Evolutionary conservation across 2,113 vertebrate genomes (phyloP), one percentile per base, ranked within the genome.

Genomic region (Redunca redunca): DNA sequence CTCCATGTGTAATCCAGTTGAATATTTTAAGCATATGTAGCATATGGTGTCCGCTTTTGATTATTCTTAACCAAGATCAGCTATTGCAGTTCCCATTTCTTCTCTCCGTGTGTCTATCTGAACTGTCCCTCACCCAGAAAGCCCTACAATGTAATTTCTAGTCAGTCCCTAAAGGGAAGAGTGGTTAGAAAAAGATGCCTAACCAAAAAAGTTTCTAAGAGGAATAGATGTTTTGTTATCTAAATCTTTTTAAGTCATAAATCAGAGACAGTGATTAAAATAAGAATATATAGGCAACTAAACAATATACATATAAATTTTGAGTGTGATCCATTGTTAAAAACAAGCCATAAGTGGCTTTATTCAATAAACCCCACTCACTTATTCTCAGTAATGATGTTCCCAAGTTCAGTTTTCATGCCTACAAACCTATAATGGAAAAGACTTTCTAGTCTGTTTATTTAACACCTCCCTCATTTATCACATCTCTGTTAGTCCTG

Each of bases 361-460:
- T 85, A 43, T 93, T 58, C 83, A 77, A 96, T 48, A 88, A 77
- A 40, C 2, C 5, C 46, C 64, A 85, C 21, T n/a, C 52, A 92
- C n/a, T 93, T 88, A 62, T 58, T 83, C 52, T 97, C 58, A 91
- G 21, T 50, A 67, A 92, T 30, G 16, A 16, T 40, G 48, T 81
- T n/a, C 33, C 55, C 28, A 83, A 95, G 46, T 53, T 48, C 74
- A 91, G 36, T n/a, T 92, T 64, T 55, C 60, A 60, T 30, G 78
- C 60, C 88, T 52, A 88, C 33, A 93, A 82, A 55, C 25, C 28
- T 33, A 17, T 43, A 48, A 58, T 52, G 46, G 83, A 94, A 81
- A 85, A 93, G 91, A 92, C 33, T 94, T 84, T 80, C 71, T 74
- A n/a, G n/a, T 77, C 80, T 92, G 84, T 94, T 97, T 96, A 94